phyloP scores from a whole-genome alignment of 2,113 vertebrate species.

The Miniopterus natalensis region DNA sequence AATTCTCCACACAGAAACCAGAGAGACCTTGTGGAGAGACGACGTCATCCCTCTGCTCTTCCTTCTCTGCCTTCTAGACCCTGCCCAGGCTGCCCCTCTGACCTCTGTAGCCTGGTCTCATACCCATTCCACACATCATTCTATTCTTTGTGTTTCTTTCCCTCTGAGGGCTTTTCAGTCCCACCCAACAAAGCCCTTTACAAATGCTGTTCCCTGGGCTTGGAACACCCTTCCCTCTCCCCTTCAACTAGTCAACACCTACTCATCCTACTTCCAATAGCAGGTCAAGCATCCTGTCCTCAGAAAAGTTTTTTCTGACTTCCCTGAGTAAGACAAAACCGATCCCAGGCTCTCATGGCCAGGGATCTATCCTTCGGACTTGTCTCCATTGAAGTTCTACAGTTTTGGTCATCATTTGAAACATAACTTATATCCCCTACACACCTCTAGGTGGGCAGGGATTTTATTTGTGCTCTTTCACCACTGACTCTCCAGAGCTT shows the following conservation, averaged over 20 bases:
- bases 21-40: background rate
- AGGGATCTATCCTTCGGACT: background rate
- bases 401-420: background rate
- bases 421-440: background rate
- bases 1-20: background rate
- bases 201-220: background rate
- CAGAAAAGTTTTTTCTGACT: background rate
- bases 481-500: background rate
- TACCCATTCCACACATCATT: fast-evolving
- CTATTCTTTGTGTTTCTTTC: background rate
- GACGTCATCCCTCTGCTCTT: background rate
- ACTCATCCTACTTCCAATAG: background rate
- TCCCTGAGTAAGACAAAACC: background rate
- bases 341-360: background rate
- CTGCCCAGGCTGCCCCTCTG: background rate
- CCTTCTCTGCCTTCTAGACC: background rate
- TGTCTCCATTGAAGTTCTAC: background rate
- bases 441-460: background rate
- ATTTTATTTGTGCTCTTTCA: background rate
- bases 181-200: background rate
- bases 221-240: background rate
- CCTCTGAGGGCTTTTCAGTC: background rate
- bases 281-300: background rate
- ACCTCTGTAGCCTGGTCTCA: background rate
- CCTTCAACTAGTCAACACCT: background rate